phyloP scores from a whole-genome alignment of 2,888 invertebrate species.

The Spicauda simplicius region DNA sequence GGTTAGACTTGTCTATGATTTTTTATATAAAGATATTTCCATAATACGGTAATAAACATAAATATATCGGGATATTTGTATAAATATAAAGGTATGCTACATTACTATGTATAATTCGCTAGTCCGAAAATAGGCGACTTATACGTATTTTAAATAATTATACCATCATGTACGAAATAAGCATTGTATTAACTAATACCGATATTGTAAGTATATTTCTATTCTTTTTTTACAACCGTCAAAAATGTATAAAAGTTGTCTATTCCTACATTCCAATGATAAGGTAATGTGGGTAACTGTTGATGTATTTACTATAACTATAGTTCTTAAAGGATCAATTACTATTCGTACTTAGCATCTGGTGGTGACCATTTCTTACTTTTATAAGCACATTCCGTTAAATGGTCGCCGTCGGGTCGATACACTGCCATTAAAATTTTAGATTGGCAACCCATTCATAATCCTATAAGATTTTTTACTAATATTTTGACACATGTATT shows the following conservation, averaged over 20 bases:
- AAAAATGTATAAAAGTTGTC: conserved; percentile 34
- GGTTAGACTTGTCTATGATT: neutral
- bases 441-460: conserved; percentile 20
- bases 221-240: conserved; percentile 5
- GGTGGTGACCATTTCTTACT: conserved; percentile 62
- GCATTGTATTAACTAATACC: conserved; percentile 7
- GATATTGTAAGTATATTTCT: neutral
- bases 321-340: conserved; percentile 68
- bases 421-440: conserved; percentile 70
- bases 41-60: neutral
- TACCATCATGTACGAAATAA: neutral
- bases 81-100: neutral
- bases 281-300: conserved; percentile 50
- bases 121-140: neutral
- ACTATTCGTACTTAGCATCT: conserved; percentile 77
- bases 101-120: neutral
- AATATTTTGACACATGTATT: conserved; percentile 25
- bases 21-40: neutral
- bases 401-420: conserved; percentile 57
- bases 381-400: conserved; percentile 40
- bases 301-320: conserved; percentile 52
- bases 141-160: neutral
- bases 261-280: conserved; percentile 60
- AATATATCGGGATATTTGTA: neutral
- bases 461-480: conserved; percentile 35